Evolutionary conservation across 1,140 invertebrate species (phyloP), one percentile per base, ranked within the genome.

Genomic region (Monochamus saltuarius): DNA sequence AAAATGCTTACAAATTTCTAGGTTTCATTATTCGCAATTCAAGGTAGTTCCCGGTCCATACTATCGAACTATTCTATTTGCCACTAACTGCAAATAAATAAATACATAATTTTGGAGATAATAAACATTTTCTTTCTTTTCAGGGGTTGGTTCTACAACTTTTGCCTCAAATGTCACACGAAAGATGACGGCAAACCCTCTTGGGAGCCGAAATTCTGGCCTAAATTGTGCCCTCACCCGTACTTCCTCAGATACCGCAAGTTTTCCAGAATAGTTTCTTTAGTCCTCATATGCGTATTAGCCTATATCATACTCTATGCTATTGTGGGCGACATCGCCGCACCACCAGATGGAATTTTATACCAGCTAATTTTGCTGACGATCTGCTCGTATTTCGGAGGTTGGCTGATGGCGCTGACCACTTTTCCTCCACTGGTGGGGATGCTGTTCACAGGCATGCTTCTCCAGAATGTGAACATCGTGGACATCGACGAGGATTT

Each of bases 361-460:
- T 95, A 93, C 69, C 85, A 86, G 58, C 78, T 96, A 2, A 89
- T 90, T 6, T 77, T 87, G 0, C 79, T 93, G 0, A 83, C 84
- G 13, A 84, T 95, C 34, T 86, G 85, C 4, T 88, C 90, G 1
- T 84, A 92, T 76, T 86, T 94, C 61, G 91, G 87, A 7, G 94
- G 92, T 40, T 90, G 88, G 83, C 65, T 92, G 6, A 75, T 90
- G 64, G 85, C 86, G 16, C 75, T 92, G 29, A 84, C 90, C 10
- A 88, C 87, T 2, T 77, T 97, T 57, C 94, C 94, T 4, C 85
- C 92, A 0, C 80, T 97, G 0, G 87, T 94, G 66, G 93, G 92
- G 11, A 94, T 94, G 90, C 82, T 95, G 7, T 69, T 92, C 56
- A 87, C 89, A n/a, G 92, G 92, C 56, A 84, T 95, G 34, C 65